A percentile compares a stretch with the other conserved stretches of the same genome.
These are phyloP conservation scores for Xanthia togata DNA, from an alignment of 2,888 invertebrate species.

Conservation along the genomic window DNA sequence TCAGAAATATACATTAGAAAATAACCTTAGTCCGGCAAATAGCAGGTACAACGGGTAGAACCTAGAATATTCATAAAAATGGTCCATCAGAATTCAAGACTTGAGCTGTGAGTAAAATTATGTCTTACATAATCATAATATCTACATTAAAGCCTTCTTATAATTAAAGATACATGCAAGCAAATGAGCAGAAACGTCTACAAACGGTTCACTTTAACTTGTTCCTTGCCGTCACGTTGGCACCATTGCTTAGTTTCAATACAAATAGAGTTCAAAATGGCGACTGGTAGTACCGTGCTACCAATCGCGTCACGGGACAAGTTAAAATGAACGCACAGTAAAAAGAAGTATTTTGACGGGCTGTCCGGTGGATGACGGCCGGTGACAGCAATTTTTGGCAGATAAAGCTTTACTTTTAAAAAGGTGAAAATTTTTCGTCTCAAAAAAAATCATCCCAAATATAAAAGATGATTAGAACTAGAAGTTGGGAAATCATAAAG, in stretches of 20 bases:
- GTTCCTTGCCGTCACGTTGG: no score
- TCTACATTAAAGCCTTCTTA: background rate
- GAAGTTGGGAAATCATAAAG: constrained; percentile 54
- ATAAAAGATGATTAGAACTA: constrained; percentile 47
- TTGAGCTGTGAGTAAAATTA: background rate
- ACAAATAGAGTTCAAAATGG: no score
- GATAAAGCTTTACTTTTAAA: constrained; percentile 7
- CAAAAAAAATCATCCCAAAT: constrained; percentile 6
- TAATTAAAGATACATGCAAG: background rate
- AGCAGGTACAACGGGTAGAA: background rate
- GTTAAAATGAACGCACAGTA: no score
- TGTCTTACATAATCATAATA: background rate
- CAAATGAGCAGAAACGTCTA: background rate
- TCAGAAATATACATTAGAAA: background rate
- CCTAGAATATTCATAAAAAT: background rate
- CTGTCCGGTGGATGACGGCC: background rate
- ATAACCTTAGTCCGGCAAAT: background rate
- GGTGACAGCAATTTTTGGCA: constrained; percentile 4
- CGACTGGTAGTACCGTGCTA: no score
- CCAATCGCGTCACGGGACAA: no score
- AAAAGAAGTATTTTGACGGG: background rate
- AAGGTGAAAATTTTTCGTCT: constrained; percentile 35
- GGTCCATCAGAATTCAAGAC: background rate
- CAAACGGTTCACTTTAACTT: no score
- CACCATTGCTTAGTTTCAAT: no score